phyloP scores from a whole-genome alignment of 2,888 invertebrate species.

The Prosapia bicincta region DNA sequence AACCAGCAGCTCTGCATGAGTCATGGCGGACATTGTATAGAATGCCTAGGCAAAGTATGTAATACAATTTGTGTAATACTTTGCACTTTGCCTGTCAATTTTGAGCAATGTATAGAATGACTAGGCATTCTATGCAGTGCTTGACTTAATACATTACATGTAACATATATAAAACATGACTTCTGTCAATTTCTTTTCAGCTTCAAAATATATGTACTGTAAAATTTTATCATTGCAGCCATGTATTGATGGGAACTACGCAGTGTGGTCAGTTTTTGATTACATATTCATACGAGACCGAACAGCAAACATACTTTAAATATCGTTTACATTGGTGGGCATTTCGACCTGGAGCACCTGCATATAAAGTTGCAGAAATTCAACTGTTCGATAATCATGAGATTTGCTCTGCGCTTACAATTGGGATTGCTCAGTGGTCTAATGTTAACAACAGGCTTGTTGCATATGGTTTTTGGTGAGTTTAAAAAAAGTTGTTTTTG shows the following conservation, averaged over 20 bases:
- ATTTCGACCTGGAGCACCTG: conserved; percentile 54
- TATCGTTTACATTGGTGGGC: conserved; percentile 62
- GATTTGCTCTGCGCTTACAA: conserved; percentile 50
- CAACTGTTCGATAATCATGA: conserved; percentile 56
- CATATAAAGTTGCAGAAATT: conserved; percentile 57
- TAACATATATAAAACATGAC: too few species aligned
- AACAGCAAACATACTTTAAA: conserved; percentile 41
- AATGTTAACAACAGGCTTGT: conserved; percentile 61
- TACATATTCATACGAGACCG: conserved; percentile 72
- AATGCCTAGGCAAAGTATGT: too few species aligned
- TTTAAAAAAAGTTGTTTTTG: too few species aligned
- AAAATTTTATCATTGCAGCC: too few species aligned
- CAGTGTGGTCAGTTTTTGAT: conserved; percentile 89
- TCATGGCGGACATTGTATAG: too few species aligned
- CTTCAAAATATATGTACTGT: too few species aligned
- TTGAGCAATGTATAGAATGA: too few species aligned
- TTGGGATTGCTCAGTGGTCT: conserved; percentile 70
- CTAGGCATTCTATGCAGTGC: too few species aligned
- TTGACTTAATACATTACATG: too few species aligned
- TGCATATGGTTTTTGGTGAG: conserved; percentile 65
- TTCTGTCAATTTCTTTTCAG: not conserved
- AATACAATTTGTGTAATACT: too few species aligned
- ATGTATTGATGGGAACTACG: conserved; percentile 93
- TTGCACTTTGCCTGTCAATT: too few species aligned
- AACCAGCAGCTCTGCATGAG: too few species aligned